phyloP scores from a whole-genome alignment of 2,888 invertebrate species.

The Stegophylla sp. region DNA sequence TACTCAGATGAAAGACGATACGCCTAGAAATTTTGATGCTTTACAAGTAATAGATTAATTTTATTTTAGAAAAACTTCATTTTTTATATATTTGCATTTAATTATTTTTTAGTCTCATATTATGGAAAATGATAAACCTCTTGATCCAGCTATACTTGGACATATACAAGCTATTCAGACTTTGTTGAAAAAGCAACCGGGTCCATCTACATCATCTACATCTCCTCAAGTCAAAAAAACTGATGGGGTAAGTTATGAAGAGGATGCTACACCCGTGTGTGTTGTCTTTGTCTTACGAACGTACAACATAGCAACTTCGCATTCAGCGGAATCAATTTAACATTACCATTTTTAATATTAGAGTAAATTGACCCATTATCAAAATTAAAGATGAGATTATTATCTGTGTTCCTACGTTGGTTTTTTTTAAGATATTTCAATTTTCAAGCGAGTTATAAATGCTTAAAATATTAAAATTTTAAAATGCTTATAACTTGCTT shows the following conservation, averaged over 20 bases:
- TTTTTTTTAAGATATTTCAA: too few species aligned
- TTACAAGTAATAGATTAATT: slow-evolving; percentile 34
- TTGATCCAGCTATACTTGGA: slow-evolving; percentile 49
- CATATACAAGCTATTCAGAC: slow-evolving; percentile 53
- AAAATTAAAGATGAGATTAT: too few species aligned
- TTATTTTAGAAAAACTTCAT: not conserved
- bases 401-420: too few species aligned
- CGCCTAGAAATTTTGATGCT: slow-evolving; percentile 27
- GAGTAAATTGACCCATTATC: too few species aligned
- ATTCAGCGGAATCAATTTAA: too few species aligned
- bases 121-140: not conserved
- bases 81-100: not conserved
- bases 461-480: too few species aligned
- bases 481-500: too few species aligned
- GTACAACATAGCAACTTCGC: too few species aligned
- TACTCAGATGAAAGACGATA: slow-evolving; percentile 28
- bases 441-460: too few species aligned
- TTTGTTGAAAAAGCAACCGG: slow-evolving; percentile 45
- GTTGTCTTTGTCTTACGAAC: too few species aligned
- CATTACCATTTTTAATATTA: too few species aligned
- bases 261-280: too few species aligned
- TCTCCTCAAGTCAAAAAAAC: slow-evolving; percentile 53
- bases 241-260: slow-evolving; percentile 19
- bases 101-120: slow-evolving; percentile 7
- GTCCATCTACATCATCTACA: slow-evolving; percentile 18